Conservation (phyloP, 1,140 invertebrate species). For the Papilio xuthus region DNA sequence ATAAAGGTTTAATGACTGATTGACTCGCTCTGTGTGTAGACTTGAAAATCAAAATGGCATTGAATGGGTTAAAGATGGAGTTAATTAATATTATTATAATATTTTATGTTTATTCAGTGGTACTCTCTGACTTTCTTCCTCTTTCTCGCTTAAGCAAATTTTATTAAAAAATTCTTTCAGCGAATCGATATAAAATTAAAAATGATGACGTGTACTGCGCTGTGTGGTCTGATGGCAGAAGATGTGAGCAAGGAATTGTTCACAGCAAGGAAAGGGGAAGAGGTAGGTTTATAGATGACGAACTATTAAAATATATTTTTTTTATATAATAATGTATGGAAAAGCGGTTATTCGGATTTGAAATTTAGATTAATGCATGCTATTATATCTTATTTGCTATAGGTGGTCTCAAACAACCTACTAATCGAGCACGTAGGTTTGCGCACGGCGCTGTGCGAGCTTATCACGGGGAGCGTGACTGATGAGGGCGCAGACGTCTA, state of each 20-base stretch:
- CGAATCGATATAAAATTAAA: conserved; percentile 67
- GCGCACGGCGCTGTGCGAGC: conserved; percentile 61
- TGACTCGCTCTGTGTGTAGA: no score
- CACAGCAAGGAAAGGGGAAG: conserved; percentile 62
- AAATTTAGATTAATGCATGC: no score
- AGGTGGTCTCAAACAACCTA: conserved; percentile 67
- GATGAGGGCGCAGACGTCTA: conserved; percentile 68
- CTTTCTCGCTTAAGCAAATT: background rate
- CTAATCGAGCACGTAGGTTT: conserved; percentile 66
- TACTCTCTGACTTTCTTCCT: no score
- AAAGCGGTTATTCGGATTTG: no score
- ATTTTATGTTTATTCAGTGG: no score
- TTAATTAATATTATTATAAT: no score
- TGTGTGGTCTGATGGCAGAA: conserved; percentile 72
- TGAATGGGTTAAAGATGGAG: background rate
- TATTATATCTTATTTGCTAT: no score
- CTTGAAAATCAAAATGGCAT: no score
- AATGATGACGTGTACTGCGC: conserved; percentile 68
- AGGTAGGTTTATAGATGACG: conserved; percentile 54
- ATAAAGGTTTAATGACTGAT: no score
- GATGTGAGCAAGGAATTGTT: conserved; percentile 63
- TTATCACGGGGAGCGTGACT: conserved; percentile 67
- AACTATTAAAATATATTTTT: background rate
- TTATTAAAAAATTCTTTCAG: conserved; percentile 48
- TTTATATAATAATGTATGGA: no score